A percentile compares a stretch with the other conserved stretches of the same genome.
Evolutionary conservation across 2,888 invertebrate genomes (phyloP).

Genomic region (Netelia melanura): DNA sequence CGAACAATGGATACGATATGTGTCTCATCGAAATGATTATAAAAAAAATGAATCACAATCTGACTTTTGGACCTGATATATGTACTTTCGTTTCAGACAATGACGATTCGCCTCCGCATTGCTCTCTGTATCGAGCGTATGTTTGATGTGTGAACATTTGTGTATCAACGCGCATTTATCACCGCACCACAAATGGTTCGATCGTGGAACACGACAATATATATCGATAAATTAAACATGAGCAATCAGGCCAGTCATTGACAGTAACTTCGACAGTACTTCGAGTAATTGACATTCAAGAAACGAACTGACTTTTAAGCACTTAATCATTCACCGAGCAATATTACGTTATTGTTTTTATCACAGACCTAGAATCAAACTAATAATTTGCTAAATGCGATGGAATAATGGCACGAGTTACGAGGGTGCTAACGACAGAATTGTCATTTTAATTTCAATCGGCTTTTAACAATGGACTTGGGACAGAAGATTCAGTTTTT

Average conservation of each 20-base stretch:
- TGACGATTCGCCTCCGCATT: slow-evolving; percentile 19
- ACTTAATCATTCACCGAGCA: slow-evolving; percentile 15
- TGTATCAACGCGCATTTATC: slow-evolving; percentile 18
- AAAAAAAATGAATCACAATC: slow-evolving; percentile 48
- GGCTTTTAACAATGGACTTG: too few relatives aligned
- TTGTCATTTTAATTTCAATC: too few relatives aligned
- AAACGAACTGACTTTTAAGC: slow-evolving; percentile 27
- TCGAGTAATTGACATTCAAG: slow-evolving; percentile 51
- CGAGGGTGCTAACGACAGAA: too few relatives aligned
- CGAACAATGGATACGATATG: slow-evolving; percentile 7
- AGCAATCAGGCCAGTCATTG: slow-evolving; percentile 49
- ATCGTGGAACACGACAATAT: slow-evolving; percentile 34
- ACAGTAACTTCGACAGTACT: slow-evolving; percentile 51
- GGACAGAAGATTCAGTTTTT: too few relatives aligned
- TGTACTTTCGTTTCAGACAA: slow-evolving; percentile 26
- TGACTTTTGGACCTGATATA: slow-evolving; percentile 50
- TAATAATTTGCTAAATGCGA: too few relatives aligned
- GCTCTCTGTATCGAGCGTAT: slow-evolving; percentile 14
- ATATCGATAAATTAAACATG: slow-evolving; percentile 59
- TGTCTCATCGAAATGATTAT: not conserved
- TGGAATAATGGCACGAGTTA: too few relatives aligned
- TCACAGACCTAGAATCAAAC: too few relatives aligned
- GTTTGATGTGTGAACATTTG: slow-evolving; percentile 2
- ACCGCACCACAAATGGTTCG: slow-evolving; percentile 23
- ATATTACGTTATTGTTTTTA: not conserved